Base-by-base conservation (phyloP, 2,113 vertebrate species). In the Cyphomyrus plagiostoma region DNA sequence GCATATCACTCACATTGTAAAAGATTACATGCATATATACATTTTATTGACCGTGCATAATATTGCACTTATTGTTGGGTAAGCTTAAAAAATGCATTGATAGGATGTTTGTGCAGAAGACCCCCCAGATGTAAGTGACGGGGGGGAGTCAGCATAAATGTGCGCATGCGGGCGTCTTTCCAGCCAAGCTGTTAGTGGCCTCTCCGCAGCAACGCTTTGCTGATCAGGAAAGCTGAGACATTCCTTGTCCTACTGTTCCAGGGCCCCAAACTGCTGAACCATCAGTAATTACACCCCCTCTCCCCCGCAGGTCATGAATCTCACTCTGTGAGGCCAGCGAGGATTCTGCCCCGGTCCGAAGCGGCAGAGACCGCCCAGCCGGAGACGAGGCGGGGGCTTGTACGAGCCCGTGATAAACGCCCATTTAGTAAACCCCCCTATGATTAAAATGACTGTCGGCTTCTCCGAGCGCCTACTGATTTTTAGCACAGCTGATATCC, bases 171-270 rank as follows among this genome's bases (percentile, higher is more conserved):
- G 94, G 94, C 94, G 92, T 88, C 88, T 92, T 92, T 95, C 94
- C 94, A 94, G 91, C 92, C 80, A 92, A 91, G 93, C 93, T 90
- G 94, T 91, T 89, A 92, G 94, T 91, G 92, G 93, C 93, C 80
- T 89, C 90, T 17, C 85, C 9, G 39, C 9, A 52, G 53, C 88
- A 45, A 42, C 23, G 91, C 92, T 66, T 66, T 93, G 95, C 93
- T 93, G 93, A 95, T 95, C 89, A 94, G 94, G 95, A 95, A 95
- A 96, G 95, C 95, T 94, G 95, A 95, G 94, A 96, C 94, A 96
- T 95, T 95, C 95, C 94, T 93, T 89, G 92, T 94, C 94, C 92
- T 92, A 92, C 90, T 91, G 93, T 95, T 95, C 93, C 95, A 93
- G 92, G 86, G 89, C 82, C 91, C 88, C 74, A 91, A 95, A 94